A percentile compares a stretch with the other conserved stretches of the same genome.
phyloP scores from a whole-genome alignment of 2,113 vertebrate genomes.

The Hypanus sabinus region DNA sequence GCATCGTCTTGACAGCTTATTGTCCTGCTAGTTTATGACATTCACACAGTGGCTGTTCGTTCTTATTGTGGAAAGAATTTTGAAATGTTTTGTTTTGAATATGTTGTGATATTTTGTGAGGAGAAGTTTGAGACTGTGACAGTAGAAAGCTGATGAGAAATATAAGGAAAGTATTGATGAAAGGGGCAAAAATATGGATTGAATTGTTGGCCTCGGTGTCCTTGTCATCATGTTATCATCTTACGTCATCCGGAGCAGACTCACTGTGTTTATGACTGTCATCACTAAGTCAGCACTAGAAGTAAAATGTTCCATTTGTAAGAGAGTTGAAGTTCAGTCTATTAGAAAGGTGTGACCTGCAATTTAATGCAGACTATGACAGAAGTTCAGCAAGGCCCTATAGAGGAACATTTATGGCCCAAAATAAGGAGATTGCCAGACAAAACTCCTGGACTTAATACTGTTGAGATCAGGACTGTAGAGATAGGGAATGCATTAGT shows the following conservation, averaged over 20 bases:
- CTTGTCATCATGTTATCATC: background rate
- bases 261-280: background rate
- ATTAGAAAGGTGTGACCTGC: background rate
- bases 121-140: background rate
- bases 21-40: background rate
- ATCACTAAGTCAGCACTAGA: background rate
- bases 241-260: background rate
- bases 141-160: background rate
- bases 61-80: background rate
- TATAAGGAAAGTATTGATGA: background rate
- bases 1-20: background rate
- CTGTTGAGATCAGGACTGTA: no score
- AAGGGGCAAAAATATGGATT: background rate
- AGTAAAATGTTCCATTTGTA: slow-evolving; percentile 10
- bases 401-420: background rate
- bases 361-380: background rate
- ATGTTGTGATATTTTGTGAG: background rate
- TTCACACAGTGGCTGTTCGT: background rate
- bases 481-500: no score
- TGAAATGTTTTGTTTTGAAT: background rate
- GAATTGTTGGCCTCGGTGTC: background rate
- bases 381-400: background rate
- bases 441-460: no score
- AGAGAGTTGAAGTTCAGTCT: background rate
- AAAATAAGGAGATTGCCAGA: background rate